Evolutionary conservation across 2,888 invertebrate genomes (phyloP).

Genomic region (Zygaena filipendulae): DNA sequence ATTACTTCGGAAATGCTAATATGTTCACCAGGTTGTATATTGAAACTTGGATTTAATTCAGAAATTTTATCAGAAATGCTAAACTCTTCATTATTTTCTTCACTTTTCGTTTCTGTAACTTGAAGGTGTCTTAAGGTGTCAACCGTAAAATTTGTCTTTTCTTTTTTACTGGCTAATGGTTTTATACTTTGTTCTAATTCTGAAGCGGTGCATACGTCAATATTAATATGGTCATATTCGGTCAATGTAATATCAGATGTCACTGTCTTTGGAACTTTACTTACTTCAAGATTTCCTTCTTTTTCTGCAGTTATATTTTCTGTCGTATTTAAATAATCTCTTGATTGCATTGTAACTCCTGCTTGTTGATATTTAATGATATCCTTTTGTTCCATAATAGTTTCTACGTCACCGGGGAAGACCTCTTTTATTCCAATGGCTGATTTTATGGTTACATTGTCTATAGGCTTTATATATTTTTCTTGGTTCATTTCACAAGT

Average conservation of each 20-base stretch:
- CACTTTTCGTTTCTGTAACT: constrained; percentile 55
- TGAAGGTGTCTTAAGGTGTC: constrained; percentile 28
- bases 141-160: constrained; percentile 23
- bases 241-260: constrained; percentile 25
- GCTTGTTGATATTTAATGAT: constrained; percentile 33
- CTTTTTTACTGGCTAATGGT: constrained; percentile 16
- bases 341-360: constrained; percentile 48
- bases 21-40: constrained; percentile 29
- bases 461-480: too few species aligned
- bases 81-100: constrained; percentile 39
- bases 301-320: constrained; percentile 34
- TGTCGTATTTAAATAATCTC: constrained; percentile 33
- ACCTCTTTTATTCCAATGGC: too few species aligned
- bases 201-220: constrained; percentile 26
- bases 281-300: constrained; percentile 25
- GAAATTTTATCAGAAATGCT: constrained; percentile 17
- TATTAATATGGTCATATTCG: constrained; percentile 30
- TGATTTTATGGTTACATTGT: constrained; percentile 18
- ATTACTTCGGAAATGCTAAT: constrained; percentile 24
- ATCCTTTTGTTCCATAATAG: too few species aligned
- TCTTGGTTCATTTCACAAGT: too few species aligned
- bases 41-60: constrained; percentile 20
- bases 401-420: too few species aligned
- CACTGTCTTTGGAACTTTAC: constrained; percentile 19
- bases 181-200: constrained; percentile 29